Base-by-base conservation (phyloP, 2,888 invertebrate genomes). In the Blastobasis lacticolella region DNA sequence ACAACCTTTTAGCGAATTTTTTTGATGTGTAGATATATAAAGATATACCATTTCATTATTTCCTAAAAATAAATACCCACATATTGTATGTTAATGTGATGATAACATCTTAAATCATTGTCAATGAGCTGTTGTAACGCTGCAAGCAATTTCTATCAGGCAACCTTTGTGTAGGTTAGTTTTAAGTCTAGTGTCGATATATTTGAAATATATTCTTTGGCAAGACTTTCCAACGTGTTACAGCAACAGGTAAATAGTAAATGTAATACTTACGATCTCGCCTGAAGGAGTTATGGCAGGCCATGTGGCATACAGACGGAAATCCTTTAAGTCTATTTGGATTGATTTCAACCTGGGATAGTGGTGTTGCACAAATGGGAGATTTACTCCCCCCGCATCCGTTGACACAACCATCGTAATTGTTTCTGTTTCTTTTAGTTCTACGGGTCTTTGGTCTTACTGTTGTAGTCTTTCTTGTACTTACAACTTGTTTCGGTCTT, bases 221-320 rank as follows among this genome's bases (percentile, higher is more conserved):
- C n/a, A n/a, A n/a, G n/a, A n/a, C n/a, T n/a, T n/a, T n/a, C n/a
- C n/a, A n/a, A n/a, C n/a, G n/a, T n/a, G n/a, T n/a, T n/a, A n/a
- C n/a, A n/a, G n/a, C n/a, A n/a, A n/a, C n/a, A n/a, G n/a, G n/a
- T 7, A n/a, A 40, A 36, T 9, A 10, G 23, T 23, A 23, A 23
- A 23, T 23, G 23, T 23, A 5, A 9, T 38, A 83, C 85, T 84
- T 60, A 87, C 87, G 66, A 50, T 74, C 71, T 59, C 71, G 79
- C 64, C 70, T 81, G 59, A 79, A 88, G 37, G 83, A 81, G 61
- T 88, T 88, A 56, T 83, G 79, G 62, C 88, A 88, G 8, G 86
- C 84, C 81, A 88, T 80, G 55, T 88, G 86, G 51, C 88, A 88
- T 45, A 85, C 67, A 0, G 87, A 84, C 6, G 85, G 80, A 62